phyloP scores from a whole-genome alignment of 2,888 invertebrate species.

The Pasiphila rectangulata region DNA sequence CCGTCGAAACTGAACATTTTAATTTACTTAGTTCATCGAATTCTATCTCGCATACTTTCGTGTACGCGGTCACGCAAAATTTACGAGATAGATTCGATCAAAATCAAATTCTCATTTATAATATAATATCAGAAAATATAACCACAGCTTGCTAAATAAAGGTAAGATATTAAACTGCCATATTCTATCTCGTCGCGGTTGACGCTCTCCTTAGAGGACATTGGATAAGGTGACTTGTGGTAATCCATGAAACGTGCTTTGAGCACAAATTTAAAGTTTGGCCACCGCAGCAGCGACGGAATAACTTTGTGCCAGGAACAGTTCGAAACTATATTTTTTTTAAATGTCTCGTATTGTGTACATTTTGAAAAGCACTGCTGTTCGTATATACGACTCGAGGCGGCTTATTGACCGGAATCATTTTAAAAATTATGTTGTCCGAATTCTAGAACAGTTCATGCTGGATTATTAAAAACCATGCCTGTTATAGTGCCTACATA shows the following conservation, averaged over 20 bases:
- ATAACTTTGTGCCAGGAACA: conserved; percentile 48
- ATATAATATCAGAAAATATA: too few relatives aligned
- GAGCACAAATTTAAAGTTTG: conserved; percentile 53
- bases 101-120: too few relatives aligned
- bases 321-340: conserved; percentile 8
- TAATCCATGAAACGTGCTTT: conserved; percentile 51
- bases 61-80: too few relatives aligned
- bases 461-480: neutral
- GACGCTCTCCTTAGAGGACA: neutral
- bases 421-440: conserved; percentile 1
- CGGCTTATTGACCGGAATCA: neutral
- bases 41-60: too few relatives aligned
- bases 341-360: conserved; percentile 4
- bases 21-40: too few relatives aligned
- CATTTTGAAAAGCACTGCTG: neutral
- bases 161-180: too few relatives aligned
- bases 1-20: neutral
- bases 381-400: neutral
- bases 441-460: neutral
- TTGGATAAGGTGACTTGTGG: conserved; percentile 17
- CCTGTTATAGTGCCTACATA: too few relatives aligned
- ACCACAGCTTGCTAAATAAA: too few relatives aligned
- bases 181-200: neutral
- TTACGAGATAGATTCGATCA: too few relatives aligned
- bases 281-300: conserved; percentile 38